Percentiles rank a stretch among this genome's conserved stretches.
phyloP scores from a whole-genome alignment of 2,113 vertebrate species.

The Ceuthmochares aereus region DNA sequence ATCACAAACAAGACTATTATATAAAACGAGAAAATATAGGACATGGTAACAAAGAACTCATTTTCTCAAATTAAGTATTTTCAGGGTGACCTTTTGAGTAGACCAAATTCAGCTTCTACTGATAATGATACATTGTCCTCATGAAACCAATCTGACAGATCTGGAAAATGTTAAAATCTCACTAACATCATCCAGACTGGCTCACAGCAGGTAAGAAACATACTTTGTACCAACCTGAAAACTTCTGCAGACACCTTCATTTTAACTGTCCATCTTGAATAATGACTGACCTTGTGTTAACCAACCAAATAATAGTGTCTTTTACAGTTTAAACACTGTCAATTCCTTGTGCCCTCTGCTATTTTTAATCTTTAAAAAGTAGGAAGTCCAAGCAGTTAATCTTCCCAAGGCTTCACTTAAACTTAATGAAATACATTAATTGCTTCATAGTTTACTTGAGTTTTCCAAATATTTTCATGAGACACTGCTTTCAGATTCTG shows the following conservation, averaged over 20 bases:
- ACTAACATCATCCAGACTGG: background rate
- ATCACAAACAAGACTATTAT: background rate
- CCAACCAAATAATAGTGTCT: background rate
- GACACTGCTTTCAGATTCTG: background rate
- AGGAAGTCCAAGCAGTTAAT: background rate
- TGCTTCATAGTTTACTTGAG: background rate
- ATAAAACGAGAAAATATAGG: background rate
- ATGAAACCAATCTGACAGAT: background rate
- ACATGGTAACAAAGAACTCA: background rate
- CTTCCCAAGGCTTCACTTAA: background rate
- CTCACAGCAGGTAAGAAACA: background rate
- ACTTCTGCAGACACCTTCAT: background rate
- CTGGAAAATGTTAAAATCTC: background rate
- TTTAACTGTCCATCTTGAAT: background rate
- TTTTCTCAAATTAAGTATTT: background rate
- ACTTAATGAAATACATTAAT: background rate
- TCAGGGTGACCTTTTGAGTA: background rate
- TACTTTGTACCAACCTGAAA: background rate
- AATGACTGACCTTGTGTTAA: background rate
- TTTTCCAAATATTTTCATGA: background rate
- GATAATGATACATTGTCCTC: background rate
- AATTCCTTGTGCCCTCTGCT: background rate
- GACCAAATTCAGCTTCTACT: background rate
- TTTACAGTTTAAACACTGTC: background rate
- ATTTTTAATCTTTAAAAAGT: too few relatives aligned